Conservation (phyloP, 2,797 vertebrate species). For the Karalla daura region DNA sequence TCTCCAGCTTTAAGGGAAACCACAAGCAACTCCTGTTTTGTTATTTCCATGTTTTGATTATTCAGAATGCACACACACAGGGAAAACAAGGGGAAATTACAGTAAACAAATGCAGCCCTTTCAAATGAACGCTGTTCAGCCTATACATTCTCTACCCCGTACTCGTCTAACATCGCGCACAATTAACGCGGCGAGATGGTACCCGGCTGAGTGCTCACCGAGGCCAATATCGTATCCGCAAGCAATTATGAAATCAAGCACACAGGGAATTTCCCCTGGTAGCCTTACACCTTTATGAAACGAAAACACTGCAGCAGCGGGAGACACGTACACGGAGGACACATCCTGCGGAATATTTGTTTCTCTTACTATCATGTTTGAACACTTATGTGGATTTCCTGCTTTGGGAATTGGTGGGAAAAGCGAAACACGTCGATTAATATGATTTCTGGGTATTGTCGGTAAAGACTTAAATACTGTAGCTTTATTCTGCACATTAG, state of each 20-base stretch:
- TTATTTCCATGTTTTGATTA: constrained; percentile 19
- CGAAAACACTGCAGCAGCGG: constrained; percentile 42
- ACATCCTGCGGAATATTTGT: constrained; percentile 6
- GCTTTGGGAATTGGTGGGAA: neutral
- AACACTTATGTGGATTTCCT: constrained; percentile 2
- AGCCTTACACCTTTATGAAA: constrained; percentile 65
- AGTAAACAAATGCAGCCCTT: constrained; percentile 22
- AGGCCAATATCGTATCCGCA: constrained; percentile 60
- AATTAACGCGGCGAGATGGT: constrained; percentile 60
- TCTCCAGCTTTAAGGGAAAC: too few species aligned
- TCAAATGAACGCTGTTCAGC: constrained; percentile 54
- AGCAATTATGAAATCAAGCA: constrained; percentile 77
- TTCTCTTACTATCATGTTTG: constrained; percentile 7
- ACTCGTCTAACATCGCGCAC: constrained; percentile 46
- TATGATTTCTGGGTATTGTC: neutral
- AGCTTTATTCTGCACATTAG: neutral
- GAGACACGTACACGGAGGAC: constrained; percentile 23
- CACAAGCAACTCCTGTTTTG: too few species aligned
- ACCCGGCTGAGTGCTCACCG: constrained; percentile 47
- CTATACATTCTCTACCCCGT: constrained; percentile 39
- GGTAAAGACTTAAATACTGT: neutral
- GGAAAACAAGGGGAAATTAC: constrained; percentile 37
- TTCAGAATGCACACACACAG: constrained; percentile 11
- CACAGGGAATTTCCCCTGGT: constrained; percentile 71
- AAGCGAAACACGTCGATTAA: neutral